Conservation (phyloP, 92 coral and sea anemone species). For the Parazoanthus swiftii region DNA sequence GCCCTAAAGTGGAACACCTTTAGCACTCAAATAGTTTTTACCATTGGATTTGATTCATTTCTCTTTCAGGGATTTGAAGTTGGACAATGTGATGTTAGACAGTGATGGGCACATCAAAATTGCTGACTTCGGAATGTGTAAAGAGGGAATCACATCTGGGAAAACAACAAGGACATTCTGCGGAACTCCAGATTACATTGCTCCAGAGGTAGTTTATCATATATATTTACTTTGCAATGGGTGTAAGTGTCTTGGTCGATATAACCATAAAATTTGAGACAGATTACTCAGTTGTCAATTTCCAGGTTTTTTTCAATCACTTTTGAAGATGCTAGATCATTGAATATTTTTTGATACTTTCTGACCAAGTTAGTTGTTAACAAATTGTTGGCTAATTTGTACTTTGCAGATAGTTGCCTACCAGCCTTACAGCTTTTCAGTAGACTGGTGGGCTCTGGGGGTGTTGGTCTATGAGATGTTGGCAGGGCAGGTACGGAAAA, state of each 20-base stretch:
- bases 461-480: slow-evolving; percentile 95
- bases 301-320: too few relatives aligned
- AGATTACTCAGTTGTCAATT: too few relatives aligned
- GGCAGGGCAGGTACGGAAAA: slow-evolving; percentile 89
- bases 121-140: slow-evolving; percentile 99
- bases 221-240: too few relatives aligned
- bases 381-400: background rate
- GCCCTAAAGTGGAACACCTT: too few relatives aligned
- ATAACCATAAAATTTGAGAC: too few relatives aligned
- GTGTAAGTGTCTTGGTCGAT: too few relatives aligned
- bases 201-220: slow-evolving; percentile 80
- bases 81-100: slow-evolving; percentile 98
- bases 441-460: slow-evolving; percentile 99
- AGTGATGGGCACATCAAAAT: slow-evolving; percentile 98
- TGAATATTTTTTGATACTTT: background rate
- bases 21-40: background rate
- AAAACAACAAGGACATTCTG: slow-evolving; percentile 95
- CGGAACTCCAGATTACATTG: slow-evolving; percentile 98
- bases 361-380: background rate
- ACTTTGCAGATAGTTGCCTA: slow-evolving; percentile 91
- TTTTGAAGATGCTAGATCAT: too few relatives aligned
- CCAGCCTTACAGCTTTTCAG: slow-evolving; percentile 94
- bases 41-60: background rate
- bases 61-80: slow-evolving; percentile 77
- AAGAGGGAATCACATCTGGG: slow-evolving; percentile 77